Evolutionary conservation across 2,888 invertebrate genomes (phyloP).

Genomic region (Amblyjoppa proteus): DNA sequence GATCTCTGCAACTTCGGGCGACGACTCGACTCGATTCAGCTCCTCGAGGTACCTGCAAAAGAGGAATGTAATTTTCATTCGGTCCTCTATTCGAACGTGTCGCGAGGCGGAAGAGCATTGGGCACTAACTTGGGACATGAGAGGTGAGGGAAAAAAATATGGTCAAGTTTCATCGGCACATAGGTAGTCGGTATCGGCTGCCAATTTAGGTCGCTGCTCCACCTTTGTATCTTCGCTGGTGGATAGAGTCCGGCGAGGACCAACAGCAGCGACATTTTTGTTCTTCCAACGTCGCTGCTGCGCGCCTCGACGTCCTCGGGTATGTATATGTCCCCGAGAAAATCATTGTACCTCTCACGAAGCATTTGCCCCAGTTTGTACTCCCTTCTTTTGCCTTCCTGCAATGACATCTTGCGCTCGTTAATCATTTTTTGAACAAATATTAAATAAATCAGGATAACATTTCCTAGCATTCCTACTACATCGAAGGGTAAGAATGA

Average conservation of each 20-base stretch:
- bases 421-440: not conserved
- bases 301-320: constrained; percentile 83
- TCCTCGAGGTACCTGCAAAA: constrained; percentile 57
- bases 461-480: too few species aligned
- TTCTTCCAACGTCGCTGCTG: constrained; percentile 90
- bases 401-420: constrained; percentile 43
- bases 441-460: too few species aligned
- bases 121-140: constrained; percentile 13
- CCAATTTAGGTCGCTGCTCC: constrained; percentile 88
- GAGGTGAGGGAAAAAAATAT: constrained; percentile 11
- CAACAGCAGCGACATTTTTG: constrained; percentile 90
- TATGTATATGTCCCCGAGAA: constrained; percentile 85
- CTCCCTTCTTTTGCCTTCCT: constrained; percentile 86
- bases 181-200: constrained; percentile 86
- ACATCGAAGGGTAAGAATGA: too few species aligned
- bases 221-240: constrained; percentile 86
- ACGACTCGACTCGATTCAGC: constrained; percentile 39
- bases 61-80: not conserved
- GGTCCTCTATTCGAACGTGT: not conserved
- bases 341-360: constrained; percentile 85
- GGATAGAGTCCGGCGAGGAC: constrained; percentile 90
- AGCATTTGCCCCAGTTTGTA: constrained; percentile 86
- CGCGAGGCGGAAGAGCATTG: not conserved
- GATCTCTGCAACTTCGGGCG: constrained; percentile 38
- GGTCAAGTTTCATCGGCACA: not conserved